Evolutionary conservation across 1,140 invertebrate genomes (phyloP), one percentile per base, ranked within the genome.

Genomic region (Aphidius ervi): DNA sequence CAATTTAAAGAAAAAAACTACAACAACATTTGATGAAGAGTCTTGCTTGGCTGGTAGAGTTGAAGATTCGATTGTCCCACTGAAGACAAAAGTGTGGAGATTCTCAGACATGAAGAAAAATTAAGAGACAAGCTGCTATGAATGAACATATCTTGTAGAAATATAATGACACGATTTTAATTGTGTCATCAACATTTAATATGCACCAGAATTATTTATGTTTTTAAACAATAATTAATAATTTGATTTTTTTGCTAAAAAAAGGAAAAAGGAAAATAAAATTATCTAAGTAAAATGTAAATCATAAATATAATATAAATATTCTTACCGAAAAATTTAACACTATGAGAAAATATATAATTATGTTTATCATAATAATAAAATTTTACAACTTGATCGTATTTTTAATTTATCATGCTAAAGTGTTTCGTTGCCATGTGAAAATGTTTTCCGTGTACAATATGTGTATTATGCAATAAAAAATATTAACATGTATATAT

Each of bases 401-500:
- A 16, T 16, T 16, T 16, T 16, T 16, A 16, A 16, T 5, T 47
- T 9, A 37, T 37, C 9, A 37, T 50, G 9, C 8, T 37, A 40
- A 48, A 31, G 23, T 31, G 23, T 47, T 56, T 59, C 56, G 43
- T 58, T 60, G 58, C 56, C 54, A 60, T 39, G 47, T 63, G 68
- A 68, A 70, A 63, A 46, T 46, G 66, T 67, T 67, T 62, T 70
- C 69, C 46, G 71, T 72, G 70, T 66, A 58, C 72, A 31, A 31
- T 75, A 66, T 72, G 76, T 78, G 75, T 78, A 78, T 76, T 76
- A 78, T 78, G 76, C 76, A 78, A 78, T 78, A 78, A 78, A 72
- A 54, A 40, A 68, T 63, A 68, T 68, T 31, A 31, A 31, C 4
- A 31, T 31, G 23, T 31, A 31, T 3, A 31, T 31, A 31, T 31